Evolutionary conservation across 2,113 vertebrate species (phyloP).

Genomic region (Daphoenositta chrysoptera): DNA sequence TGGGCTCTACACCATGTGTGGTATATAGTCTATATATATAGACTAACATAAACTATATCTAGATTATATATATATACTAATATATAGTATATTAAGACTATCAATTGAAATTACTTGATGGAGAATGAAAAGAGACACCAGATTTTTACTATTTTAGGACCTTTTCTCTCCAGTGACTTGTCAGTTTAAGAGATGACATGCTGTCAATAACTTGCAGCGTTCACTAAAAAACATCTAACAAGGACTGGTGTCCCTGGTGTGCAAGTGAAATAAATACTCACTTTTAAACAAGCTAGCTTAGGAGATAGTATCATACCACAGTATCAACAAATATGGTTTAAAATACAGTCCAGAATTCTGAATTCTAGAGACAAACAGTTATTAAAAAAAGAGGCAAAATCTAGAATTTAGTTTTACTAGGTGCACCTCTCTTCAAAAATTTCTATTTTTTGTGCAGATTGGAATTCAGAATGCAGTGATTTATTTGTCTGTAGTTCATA

Average conservation of each 20-base stretch:
- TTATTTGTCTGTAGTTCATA: neutral
- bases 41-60: too few species aligned
- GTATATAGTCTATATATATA: neutral
- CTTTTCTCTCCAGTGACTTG: neutral
- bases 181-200: neutral
- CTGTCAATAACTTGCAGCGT: neutral
- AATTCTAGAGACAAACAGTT: neutral
- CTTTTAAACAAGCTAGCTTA: neutral
- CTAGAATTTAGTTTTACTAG: neutral
- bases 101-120: neutral
- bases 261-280: neutral
- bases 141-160: neutral
- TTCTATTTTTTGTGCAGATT: neutral
- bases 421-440: neutral
- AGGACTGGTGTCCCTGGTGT: neutral
- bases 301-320: neutral
- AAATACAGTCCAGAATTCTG: neutral
- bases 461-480: neutral
- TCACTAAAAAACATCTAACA: neutral
- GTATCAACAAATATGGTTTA: neutral
- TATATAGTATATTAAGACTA: neutral
- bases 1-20: neutral
- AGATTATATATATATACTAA: too few species aligned
- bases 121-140: neutral
- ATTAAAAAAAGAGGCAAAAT: neutral